Evolutionary conservation across 2,797 vertebrate genomes (phyloP).

Genomic region (Florisuga fusca): DNA sequence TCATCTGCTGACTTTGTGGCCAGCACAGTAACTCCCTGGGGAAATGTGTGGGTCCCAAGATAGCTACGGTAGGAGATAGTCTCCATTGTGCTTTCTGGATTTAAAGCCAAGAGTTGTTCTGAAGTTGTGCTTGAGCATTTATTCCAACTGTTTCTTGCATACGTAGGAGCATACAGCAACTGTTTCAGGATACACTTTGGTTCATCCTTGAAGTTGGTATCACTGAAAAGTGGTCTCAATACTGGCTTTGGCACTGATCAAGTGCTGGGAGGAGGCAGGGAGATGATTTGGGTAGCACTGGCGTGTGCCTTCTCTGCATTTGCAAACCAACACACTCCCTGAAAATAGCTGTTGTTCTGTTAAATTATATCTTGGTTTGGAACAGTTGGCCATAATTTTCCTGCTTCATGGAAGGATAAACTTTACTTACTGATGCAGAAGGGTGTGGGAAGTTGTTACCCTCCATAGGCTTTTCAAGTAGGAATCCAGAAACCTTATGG

Average conservation of each 20-base stretch:
- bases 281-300: background rate
- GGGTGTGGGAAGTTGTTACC: fast-evolving
- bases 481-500: background rate
- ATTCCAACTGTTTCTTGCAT: background rate
- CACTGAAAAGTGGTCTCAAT: background rate
- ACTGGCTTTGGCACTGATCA: background rate
- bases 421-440: background rate
- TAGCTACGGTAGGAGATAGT: background rate
- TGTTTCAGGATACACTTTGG: background rate
- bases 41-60: background rate
- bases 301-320: background rate
- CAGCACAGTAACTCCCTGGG: background rate
- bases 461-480: background rate
- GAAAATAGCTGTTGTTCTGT: background rate
- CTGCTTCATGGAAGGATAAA: background rate
- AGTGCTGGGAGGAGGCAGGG: background rate
- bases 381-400: background rate
- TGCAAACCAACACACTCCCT: background rate
- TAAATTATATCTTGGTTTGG: background rate
- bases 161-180: background rate
- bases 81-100: background rate
- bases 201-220: background rate
- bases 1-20: conserved; percentile 14
- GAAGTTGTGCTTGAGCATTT: background rate
- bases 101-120: background rate